Percentiles rank a stretch among this genome's conserved stretches.
Conservation (phyloP, 2,888 invertebrate genomes). For the Boloria euphrosyne region DNA sequence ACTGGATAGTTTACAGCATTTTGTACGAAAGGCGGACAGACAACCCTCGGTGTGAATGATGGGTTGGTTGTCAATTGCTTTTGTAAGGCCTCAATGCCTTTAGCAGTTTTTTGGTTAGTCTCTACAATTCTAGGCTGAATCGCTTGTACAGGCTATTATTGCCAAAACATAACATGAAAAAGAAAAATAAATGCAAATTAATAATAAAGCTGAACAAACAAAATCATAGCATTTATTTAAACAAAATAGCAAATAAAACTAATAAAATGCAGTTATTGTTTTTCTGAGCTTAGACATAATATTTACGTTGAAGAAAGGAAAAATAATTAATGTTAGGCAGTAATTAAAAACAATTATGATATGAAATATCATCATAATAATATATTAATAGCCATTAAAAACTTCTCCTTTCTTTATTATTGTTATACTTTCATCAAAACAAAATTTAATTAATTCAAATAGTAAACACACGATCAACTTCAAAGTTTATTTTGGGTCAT, state of each 20-base stretch:
- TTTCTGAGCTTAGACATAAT: too few species aligned
- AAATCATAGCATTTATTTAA: slow-evolving; percentile 10
- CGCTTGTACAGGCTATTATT: slow-evolving; percentile 80
- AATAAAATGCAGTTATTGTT: not conserved
- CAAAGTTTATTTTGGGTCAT: too few species aligned
- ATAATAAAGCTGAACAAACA: slow-evolving; percentile 48
- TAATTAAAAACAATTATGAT: too few species aligned
- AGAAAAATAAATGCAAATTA: slow-evolving; percentile 67
- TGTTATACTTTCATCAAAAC: too few species aligned
- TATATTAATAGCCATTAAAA: too few species aligned
- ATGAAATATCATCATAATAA: too few species aligned
- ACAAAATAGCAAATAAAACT: not conserved
- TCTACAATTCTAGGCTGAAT: slow-evolving; percentile 80
- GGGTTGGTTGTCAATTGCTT: slow-evolving; percentile 77
- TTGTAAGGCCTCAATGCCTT: slow-evolving; percentile 70
- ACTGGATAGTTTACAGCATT: slow-evolving; percentile 62
- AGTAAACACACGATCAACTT: not conserved
- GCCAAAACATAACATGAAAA: slow-evolving; percentile 75
- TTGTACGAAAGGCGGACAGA: slow-evolving; percentile 75
- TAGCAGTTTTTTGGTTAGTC: slow-evolving; percentile 61
- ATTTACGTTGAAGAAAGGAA: too few species aligned
- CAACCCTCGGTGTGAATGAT: slow-evolving; percentile 73
- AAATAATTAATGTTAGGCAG: too few species aligned
- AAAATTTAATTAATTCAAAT: too few species aligned
- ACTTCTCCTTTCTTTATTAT: too few species aligned